Evolutionary conservation across 1,140 invertebrate genomes (phyloP).

Genomic region (Diprion similis): DNA sequence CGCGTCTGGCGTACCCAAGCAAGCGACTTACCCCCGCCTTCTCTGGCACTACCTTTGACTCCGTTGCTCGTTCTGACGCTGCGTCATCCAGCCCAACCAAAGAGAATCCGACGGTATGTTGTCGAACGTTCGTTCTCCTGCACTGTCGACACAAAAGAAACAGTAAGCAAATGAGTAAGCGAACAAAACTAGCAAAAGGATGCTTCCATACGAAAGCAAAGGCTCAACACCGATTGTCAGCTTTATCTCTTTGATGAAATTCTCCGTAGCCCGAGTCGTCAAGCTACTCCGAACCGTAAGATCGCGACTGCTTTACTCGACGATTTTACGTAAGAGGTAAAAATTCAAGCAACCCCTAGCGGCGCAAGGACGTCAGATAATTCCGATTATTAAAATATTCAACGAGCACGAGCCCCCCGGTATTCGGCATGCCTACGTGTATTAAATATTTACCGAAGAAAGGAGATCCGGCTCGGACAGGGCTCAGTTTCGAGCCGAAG

Average conservation of each 20-base stretch:
- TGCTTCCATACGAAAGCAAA: background rate
- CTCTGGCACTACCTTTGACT: background rate
- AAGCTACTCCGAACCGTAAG: too few relatives aligned
- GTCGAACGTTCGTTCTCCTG: background rate
- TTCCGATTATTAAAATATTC: constrained; percentile 5
- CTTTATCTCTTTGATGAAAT: too few relatives aligned
- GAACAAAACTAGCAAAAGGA: background rate
- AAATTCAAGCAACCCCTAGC: too few relatives aligned
- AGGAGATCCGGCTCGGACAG: too few relatives aligned
- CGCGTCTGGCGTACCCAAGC: background rate
- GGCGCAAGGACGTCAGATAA: background rate
- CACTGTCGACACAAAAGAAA: background rate
- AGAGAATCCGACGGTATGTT: background rate
- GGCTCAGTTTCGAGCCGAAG: too few relatives aligned
- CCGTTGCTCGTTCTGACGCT: background rate
- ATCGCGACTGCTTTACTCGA: too few relatives aligned
- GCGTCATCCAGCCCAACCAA: background rate
- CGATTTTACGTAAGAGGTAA: too few relatives aligned
- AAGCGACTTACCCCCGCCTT: too few relatives aligned
- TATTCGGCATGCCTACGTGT: background rate
- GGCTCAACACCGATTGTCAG: too few relatives aligned
- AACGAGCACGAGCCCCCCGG: background rate
- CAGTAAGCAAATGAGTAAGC: background rate
- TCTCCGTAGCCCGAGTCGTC: too few relatives aligned
- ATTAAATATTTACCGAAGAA: background rate